phyloP scores from a whole-genome alignment of 2,113 vertebrate species.

The Semicossyphus pulcher region DNA sequence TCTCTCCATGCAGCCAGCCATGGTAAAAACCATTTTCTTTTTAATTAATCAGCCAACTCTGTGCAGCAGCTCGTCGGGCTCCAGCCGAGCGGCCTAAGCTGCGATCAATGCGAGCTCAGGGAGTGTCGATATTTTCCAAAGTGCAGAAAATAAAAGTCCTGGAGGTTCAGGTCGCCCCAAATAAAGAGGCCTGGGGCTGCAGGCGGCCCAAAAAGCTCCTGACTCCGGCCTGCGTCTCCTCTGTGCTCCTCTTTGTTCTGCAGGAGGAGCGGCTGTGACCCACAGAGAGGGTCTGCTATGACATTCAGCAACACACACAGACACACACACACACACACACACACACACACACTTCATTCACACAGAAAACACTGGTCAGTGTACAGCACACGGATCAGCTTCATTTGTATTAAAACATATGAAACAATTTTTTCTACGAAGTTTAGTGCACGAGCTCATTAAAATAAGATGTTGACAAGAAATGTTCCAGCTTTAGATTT shows the following conservation, averaged over 20 bases:
- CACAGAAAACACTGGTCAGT: too few species aligned
- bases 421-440: too few species aligned
- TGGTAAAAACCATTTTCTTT: slow-evolving; percentile 90
- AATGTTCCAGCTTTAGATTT: too few species aligned
- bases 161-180: slow-evolving; percentile 74
- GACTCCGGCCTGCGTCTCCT: slow-evolving; percentile 55
- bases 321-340: not conserved
- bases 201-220: slow-evolving; percentile 79
- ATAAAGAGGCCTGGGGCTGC: slow-evolving; percentile 68
- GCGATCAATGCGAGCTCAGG: slow-evolving; percentile 84
- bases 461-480: too few species aligned
- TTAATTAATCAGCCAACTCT: slow-evolving; percentile 90
- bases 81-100: slow-evolving; percentile 82
- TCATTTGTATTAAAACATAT: too few species aligned
- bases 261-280: slow-evolving; percentile 35
- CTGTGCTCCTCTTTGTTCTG: slow-evolving; percentile 62
- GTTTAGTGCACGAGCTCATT: too few species aligned
- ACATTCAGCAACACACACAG: too few species aligned
- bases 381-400: too few species aligned
- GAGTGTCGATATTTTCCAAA: slow-evolving; percentile 83
- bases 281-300: slow-evolving; percentile 30
- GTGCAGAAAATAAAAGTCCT: slow-evolving; percentile 81
- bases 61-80: slow-evolving; percentile 73
- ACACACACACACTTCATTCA: too few species aligned
- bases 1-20: slow-evolving; percentile 80